These are phyloP conservation scores for Ceryle rudis DNA, from an alignment of 2,797 vertebrate species.

Conservation along the genomic window DNA sequence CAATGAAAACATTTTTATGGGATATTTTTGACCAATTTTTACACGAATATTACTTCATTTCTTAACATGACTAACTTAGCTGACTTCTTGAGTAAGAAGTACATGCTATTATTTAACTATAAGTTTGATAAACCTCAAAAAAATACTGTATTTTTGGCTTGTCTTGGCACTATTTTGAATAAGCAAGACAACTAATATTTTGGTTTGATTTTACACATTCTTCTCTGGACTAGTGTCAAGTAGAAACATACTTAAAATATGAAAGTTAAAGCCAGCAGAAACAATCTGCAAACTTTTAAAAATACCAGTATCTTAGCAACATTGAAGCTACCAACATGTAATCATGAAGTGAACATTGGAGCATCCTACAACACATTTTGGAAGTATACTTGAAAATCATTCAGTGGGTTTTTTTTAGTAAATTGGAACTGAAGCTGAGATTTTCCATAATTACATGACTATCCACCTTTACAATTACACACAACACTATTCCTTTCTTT, in stretches of 20 bases:
- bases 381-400: background rate
- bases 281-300: background rate
- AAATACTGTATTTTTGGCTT: accelerated
- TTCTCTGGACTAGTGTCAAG: background rate
- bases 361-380: background rate
- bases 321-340: background rate
- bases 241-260: background rate
- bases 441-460: background rate
- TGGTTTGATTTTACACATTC: background rate
- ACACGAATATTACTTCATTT: background rate
- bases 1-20: background rate
- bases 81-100: background rate
- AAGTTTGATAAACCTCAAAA: background rate
- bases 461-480: background rate
- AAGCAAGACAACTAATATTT: background rate
- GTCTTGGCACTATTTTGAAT: background rate
- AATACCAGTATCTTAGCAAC: background rate
- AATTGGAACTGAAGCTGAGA: background rate
- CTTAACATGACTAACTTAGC: background rate
- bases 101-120: background rate
- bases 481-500: background rate
- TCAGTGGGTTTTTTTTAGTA: background rate
- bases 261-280: background rate
- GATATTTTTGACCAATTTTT: background rate
- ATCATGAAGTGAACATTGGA: background rate